Evolutionary conservation across 2,888 invertebrate species (phyloP).

Genomic region (Bembecia ichneumoniformis): DNA sequence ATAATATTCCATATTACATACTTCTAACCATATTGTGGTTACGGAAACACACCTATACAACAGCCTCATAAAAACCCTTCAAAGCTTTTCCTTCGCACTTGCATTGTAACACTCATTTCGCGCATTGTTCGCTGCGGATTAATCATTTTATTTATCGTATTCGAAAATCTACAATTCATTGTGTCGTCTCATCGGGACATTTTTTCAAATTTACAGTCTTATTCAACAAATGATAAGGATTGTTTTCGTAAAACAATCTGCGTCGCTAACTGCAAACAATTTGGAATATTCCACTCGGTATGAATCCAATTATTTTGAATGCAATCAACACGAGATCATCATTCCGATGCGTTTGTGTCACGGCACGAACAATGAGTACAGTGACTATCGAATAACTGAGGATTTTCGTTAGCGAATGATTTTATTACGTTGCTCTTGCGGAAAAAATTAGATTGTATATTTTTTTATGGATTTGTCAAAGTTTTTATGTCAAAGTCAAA

Average conservation of each 20-base stretch:
- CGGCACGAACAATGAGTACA: too few species aligned
- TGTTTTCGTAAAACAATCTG: not conserved
- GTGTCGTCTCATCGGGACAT: too few species aligned
- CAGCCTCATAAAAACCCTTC: not conserved
- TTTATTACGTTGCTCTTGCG: not conserved
- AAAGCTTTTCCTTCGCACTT: not conserved
- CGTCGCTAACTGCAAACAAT: not conserved
- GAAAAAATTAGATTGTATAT: too few species aligned
- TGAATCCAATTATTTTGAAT: constrained; percentile 56
- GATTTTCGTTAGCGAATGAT: not conserved
- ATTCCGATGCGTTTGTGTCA: constrained; percentile 13
- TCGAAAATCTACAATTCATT: not conserved
- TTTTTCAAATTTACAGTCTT: not conserved
- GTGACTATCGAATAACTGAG: not conserved
- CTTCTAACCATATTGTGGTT: too few species aligned
- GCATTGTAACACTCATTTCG: constrained; percentile 6
- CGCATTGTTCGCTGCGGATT: constrained; percentile 27
- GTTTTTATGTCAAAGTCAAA: too few species aligned
- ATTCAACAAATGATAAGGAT: not conserved
- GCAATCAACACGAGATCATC: constrained; percentile 47
- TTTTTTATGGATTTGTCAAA: too few species aligned
- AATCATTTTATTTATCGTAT: constrained; percentile 14
- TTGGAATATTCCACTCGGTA: constrained; percentile 8
- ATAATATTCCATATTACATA: too few species aligned
- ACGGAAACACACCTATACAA: too few species aligned